Evolutionary conservation across 1,140 invertebrate genomes (phyloP).

Genomic region (Chrysomallon squamiferum): DNA sequence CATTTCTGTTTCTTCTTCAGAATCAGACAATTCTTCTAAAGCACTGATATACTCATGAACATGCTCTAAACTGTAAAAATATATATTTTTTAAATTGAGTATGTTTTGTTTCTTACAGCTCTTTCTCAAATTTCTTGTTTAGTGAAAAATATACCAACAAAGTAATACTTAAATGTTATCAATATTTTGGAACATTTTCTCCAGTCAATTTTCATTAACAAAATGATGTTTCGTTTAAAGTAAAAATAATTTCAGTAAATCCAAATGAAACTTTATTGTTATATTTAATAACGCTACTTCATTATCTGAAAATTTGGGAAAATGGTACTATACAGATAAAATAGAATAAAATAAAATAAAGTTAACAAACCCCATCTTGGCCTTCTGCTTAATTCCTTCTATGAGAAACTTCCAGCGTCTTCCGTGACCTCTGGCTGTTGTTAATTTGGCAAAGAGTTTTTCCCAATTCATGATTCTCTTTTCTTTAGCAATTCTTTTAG

Average conservation of each 20-base stretch:
- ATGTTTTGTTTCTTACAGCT: not conserved
- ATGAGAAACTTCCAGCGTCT: slow-evolving; percentile 63
- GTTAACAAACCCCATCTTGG: slow-evolving; percentile 52
- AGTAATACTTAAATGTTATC: no score
- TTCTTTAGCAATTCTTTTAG: slow-evolving; percentile 57
- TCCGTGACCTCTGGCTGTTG: slow-evolving; percentile 58
- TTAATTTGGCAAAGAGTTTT: slow-evolving; percentile 59
- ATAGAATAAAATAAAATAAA: no score
- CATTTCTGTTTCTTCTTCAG: slow-evolving; percentile 41
- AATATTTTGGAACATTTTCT: no score
- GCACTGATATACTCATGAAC: slow-evolving; percentile 50
- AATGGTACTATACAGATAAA: no score
- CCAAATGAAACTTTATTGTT: no score
- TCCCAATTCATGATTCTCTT: slow-evolving; percentile 63
- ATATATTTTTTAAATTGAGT: not conserved
- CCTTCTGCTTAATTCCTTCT: slow-evolving; percentile 60
- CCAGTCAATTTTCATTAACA: no score
- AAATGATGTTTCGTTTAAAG: no score
- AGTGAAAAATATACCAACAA: no score
- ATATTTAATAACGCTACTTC: no score
- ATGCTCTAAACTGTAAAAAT: slow-evolving; percentile 5
- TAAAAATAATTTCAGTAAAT: no score
- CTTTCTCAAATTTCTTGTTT: no score
- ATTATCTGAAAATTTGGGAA: no score
- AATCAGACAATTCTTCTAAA: slow-evolving; percentile 48